These are phyloP conservation scores for Nasonovia ribisnigri DNA, from an alignment of 2,888 invertebrate species.

Conservation along the genomic window DNA sequence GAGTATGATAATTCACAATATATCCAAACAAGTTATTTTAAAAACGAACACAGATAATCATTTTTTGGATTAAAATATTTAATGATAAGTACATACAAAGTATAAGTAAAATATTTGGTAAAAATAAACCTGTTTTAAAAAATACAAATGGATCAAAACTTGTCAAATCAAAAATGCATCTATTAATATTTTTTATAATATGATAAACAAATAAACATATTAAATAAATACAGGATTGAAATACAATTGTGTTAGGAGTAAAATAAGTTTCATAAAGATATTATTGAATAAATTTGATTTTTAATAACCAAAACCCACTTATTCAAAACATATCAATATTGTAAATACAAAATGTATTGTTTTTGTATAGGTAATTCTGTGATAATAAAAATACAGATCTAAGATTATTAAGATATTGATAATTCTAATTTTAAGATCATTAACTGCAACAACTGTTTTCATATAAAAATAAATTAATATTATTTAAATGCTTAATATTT, in stretches of 20 bases:
- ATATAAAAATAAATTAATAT: conserved; percentile 55
- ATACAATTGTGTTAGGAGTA: not conserved
- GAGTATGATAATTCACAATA: conserved; percentile 39
- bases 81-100: not conserved
- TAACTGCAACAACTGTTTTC: not conserved
- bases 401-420: not conserved
- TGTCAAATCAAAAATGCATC: not conserved
- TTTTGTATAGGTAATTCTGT: not conserved
- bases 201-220: not conserved
- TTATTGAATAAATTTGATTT: not conserved
- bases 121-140: not conserved
- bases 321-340: not conserved
- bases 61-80: conserved; percentile 2
- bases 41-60: conserved; percentile 47
- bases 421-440: not conserved
- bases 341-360: not conserved
- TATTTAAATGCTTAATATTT: conserved; percentile 19
- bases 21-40: conserved; percentile 46
- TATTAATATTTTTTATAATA: not conserved
- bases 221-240: not conserved
- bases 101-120: conserved; percentile 34
- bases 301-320: not conserved
- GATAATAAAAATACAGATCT: conserved; percentile 27
- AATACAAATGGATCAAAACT: conserved; percentile 24
- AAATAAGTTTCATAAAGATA: not conserved